These are phyloP conservation scores for Ladona fulva DNA, from an alignment of 1,140 invertebrate genomes.

Conservation along the genomic window DNA sequence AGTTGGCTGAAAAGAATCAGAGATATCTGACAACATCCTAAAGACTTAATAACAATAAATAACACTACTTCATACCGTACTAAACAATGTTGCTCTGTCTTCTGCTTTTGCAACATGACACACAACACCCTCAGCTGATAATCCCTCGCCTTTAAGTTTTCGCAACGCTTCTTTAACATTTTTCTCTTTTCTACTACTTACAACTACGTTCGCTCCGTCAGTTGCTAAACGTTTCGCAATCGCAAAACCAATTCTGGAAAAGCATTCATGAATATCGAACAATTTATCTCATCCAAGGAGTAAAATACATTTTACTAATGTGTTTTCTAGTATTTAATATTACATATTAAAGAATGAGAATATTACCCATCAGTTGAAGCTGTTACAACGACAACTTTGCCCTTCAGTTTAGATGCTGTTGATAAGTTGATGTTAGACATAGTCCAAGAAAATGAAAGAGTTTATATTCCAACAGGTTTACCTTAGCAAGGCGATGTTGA, in stretches of 20 bases:
- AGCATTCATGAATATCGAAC: too few species aligned
- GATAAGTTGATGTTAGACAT: constrained; percentile 26
- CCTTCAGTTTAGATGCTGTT: constrained; percentile 47
- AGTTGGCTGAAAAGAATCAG: too few species aligned
- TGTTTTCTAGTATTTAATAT: too few species aligned
- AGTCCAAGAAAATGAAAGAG: too few species aligned
- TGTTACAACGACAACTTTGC: constrained; percentile 85
- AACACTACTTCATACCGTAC: too few species aligned
- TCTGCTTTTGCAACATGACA: constrained; percentile 79
- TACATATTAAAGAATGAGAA: too few species aligned
- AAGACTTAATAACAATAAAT: too few species aligned
- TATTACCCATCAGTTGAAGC: constrained; percentile 87
- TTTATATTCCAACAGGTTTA: too few species aligned
- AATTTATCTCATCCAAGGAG: too few species aligned
- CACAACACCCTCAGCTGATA: constrained; percentile 61
- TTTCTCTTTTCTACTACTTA: constrained; percentile 81
- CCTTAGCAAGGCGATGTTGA: too few species aligned
- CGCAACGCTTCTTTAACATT: constrained; percentile 77
- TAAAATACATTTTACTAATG: too few species aligned
- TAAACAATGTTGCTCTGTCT: constrained; percentile 68
- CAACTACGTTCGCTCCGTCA: constrained; percentile 86
- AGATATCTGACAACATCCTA: too few species aligned
- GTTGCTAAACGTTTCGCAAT: constrained; percentile 77
- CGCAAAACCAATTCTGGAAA: constrained; percentile 78
- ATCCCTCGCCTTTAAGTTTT: constrained; percentile 54